These are phyloP conservation scores for Drosophila melanogaster DNA, from an alignment of 1,140 invertebrate species.

Conservation along the genomic window Release_6_plus_ISO1_MT NC_004354.4:10628501-10629000, in stretches of 20 bases:
- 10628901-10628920: neutral
- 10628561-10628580: neutral
- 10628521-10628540: conserved; percentile 65
- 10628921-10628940: neutral
- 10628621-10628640: neutral
- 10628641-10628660: neutral
- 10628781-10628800: conserved; percentile 1
- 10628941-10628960: neutral
- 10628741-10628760: conserved; percentile 26
- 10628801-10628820: conserved; percentile 4
- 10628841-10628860: conserved; percentile 14
- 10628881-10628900: neutral
- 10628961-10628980: too few species aligned
- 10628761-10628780: conserved; percentile 4
- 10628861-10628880: conserved; percentile 1
- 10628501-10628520: conserved; percentile 42
- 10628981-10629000: too few species aligned
- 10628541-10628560: neutral
- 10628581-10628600: neutral
- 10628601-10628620: neutral
- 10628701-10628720: conserved; percentile 2
- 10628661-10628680: neutral
- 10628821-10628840: conserved; percentile 13
- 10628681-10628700: neutral
- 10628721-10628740: conserved; percentile 49